Evolutionary conservation across 2,888 invertebrate genomes (phyloP).

Genomic region (Cantharis lateralis): DNA sequence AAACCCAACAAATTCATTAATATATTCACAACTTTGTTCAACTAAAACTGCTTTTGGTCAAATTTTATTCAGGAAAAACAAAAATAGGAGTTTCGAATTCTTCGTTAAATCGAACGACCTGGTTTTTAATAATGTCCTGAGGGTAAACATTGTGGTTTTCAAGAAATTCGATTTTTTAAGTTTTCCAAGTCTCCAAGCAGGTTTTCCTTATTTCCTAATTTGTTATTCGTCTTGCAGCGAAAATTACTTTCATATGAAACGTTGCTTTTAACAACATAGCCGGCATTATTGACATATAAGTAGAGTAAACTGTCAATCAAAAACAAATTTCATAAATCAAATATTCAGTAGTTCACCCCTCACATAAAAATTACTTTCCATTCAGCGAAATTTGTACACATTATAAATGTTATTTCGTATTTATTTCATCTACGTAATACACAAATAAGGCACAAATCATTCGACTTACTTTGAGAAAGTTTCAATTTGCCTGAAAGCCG

Average conservation of each 20-base stretch:
- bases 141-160: no score
- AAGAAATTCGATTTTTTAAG: no score
- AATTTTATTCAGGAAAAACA: not conserved
- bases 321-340: not conserved
- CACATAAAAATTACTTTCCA: not conserved
- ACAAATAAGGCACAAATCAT: not conserved
- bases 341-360: not conserved
- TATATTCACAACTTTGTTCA: no score
- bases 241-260: not conserved
- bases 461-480: not conserved
- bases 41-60: no score
- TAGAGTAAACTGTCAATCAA: not conserved
- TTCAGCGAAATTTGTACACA: not conserved
- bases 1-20: no score
- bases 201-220: not conserved
- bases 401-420: slow-evolving; percentile 2
- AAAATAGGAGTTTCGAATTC: not conserved
- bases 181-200: no score
- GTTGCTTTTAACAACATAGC: not conserved
- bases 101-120: not conserved
- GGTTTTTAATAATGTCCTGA: not conserved
- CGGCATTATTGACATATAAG: not conserved
- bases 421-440: not conserved
- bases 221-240: not conserved
- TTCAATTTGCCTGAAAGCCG: slow-evolving; percentile 1